phyloP scores from a whole-genome alignment of 2,888 invertebrate species.

The Leuctra nigra region DNA sequence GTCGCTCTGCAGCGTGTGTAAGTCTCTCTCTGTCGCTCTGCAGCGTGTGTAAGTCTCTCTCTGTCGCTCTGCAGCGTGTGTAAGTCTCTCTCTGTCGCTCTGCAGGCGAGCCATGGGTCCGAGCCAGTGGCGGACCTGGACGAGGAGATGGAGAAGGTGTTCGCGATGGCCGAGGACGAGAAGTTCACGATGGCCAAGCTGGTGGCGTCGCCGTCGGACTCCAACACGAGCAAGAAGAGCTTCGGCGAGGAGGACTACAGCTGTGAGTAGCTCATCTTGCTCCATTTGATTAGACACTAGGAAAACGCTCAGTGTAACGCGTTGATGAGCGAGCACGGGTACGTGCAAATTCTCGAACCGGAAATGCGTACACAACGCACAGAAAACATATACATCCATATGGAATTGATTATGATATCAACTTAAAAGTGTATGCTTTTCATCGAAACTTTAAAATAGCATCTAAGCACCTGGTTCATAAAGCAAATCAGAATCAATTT shows the following conservation, averaged over 20 bases:
- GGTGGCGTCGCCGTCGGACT: slow-evolving; percentile 37
- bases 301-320: too few relatives aligned
- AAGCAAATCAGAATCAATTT: too few relatives aligned
- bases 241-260: slow-evolving; percentile 34
- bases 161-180: slow-evolving; percentile 52
- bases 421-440: too few relatives aligned
- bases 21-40: background rate
- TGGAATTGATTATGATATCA: too few relatives aligned
- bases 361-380: too few relatives aligned
- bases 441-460: too few relatives aligned
- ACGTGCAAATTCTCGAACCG: too few relatives aligned
- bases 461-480: too few relatives aligned
- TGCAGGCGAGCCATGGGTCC: slow-evolving; percentile 49
- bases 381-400: too few relatives aligned
- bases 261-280: slow-evolving; percentile 33
- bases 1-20: background rate
- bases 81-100: slow-evolving; percentile 19
- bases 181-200: slow-evolving; percentile 55
- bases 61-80: background rate
- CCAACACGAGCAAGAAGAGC: slow-evolving; percentile 33
- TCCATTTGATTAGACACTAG: too few relatives aligned
- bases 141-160: slow-evolving; percentile 84
- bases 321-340: too few relatives aligned
- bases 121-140: slow-evolving; percentile 63
- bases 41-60: background rate